Conservation (phyloP, 2,888 invertebrate genomes). For the Dinocampus coccinellae region DNA sequence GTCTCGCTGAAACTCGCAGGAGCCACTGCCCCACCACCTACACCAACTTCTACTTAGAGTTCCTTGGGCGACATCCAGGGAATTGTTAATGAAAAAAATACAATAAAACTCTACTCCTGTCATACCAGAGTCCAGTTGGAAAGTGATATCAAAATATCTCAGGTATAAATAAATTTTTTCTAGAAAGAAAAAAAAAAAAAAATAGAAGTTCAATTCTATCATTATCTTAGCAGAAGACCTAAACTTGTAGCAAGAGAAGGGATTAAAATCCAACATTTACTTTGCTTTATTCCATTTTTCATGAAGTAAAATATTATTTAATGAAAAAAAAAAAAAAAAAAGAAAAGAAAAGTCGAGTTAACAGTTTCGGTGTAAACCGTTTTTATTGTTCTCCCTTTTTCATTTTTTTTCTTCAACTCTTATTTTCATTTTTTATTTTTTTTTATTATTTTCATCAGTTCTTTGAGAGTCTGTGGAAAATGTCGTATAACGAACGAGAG, state of each 20-base stretch:
- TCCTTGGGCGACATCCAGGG: constrained; percentile 57
- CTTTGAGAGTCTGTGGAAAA: no score
- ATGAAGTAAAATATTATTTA: no score
- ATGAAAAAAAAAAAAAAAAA: constrained; percentile 17
- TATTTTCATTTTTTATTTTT: no score
- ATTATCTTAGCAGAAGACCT: no score
- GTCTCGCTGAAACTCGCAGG: constrained; percentile 67
- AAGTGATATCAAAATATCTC: no score
- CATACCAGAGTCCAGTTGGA: no score
- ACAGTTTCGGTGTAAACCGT: constrained; percentile 59
- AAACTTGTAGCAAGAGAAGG: no score
- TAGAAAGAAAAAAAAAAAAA: no score
- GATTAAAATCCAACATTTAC: no score
- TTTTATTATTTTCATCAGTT: constrained; percentile 23
- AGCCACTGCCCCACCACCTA: constrained; percentile 57
- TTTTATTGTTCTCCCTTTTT: constrained; percentile 56
- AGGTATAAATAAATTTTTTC: no score
- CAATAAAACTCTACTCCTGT: constrained; percentile 60
- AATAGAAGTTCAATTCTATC: no score
- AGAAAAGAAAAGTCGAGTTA: constrained; percentile 51
- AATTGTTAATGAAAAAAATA: constrained; percentile 69
- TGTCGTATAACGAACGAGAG: constrained; percentile 50
- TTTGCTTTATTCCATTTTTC: no score
- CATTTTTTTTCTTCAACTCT: constrained; percentile 23
- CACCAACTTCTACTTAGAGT: constrained; percentile 36